A percentile compares a stretch with the other conserved stretches of the same genome.
Evolutionary conservation across 2,888 invertebrate genomes (phyloP).

Genomic region (Arrhopalites spinosus): DNA sequence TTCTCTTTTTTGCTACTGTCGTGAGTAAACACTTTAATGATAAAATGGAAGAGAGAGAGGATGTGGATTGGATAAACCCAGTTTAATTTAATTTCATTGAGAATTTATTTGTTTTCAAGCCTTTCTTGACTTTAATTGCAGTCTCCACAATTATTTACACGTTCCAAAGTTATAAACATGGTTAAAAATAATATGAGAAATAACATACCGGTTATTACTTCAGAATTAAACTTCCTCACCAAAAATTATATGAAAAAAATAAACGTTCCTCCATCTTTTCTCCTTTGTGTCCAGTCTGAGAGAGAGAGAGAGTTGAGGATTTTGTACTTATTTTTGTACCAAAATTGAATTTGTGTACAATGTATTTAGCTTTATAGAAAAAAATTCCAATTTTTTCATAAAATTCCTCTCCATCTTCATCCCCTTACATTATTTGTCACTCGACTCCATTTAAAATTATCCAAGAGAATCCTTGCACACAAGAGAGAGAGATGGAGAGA

Average conservation of each 20-base stretch:
- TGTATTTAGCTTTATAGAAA: no score
- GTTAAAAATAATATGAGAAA: background rate
- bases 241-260: background rate
- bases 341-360: no score
- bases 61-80: conserved; percentile 1
- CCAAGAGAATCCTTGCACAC: background rate
- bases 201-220: background rate
- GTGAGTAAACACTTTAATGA: background rate
- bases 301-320: no score
- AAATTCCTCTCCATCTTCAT: no score
- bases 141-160: conserved; percentile 25
- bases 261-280: background rate
- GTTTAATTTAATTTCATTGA: conserved; percentile 24
- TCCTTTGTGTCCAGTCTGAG: background rate
- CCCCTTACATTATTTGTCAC: background rate
- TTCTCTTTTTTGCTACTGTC: background rate
- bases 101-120: conserved; percentile 27
- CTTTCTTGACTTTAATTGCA: conserved; percentile 18
- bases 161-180: background rate
- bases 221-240: background rate
- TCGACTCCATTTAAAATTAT: background rate
- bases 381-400: no score
- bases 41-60: background rate
- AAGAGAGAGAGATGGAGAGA: background rate
- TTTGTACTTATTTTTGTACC: no score